phyloP scores from a whole-genome alignment of 2,888 invertebrate genomes.

The Epinotia brunnichana region DNA sequence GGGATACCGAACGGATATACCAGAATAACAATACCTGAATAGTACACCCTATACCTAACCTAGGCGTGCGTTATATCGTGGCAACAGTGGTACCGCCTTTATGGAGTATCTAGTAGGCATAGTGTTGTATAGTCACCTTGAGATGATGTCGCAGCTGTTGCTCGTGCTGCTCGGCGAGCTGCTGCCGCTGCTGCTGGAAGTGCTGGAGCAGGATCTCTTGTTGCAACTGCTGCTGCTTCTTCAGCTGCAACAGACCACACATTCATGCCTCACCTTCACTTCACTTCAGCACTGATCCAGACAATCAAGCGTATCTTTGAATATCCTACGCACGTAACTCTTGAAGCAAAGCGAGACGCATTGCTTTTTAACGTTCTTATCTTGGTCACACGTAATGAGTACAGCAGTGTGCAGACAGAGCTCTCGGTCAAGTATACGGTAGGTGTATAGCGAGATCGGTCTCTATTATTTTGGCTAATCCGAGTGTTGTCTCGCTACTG shows the following conservation, averaged over 20 bases:
- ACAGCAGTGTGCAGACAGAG: neutral
- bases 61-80: neutral
- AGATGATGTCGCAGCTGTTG: constrained; percentile 94
- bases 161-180: constrained; percentile 95
- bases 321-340: neutral
- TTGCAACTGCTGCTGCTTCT: constrained; percentile 96
- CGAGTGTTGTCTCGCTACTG: neutral
- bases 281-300: neutral
- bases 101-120: neutral
- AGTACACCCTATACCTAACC: neutral
- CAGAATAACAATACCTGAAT: neutral
- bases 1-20: no score
- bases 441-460: neutral
- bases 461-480: neutral
- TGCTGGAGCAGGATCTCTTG: constrained; percentile 95
- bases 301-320: neutral
- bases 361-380: neutral
- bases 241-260: constrained; percentile 86
- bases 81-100: no score
- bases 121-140: constrained; percentile 84
- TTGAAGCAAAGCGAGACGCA: neutral
- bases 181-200: constrained; percentile 95
- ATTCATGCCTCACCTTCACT: constrained; percentile 20
- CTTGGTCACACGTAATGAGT: neutral
- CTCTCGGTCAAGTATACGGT: neutral